Evolutionary conservation across 2,113 vertebrate genomes (phyloP).

Genomic region (human): DNA sequence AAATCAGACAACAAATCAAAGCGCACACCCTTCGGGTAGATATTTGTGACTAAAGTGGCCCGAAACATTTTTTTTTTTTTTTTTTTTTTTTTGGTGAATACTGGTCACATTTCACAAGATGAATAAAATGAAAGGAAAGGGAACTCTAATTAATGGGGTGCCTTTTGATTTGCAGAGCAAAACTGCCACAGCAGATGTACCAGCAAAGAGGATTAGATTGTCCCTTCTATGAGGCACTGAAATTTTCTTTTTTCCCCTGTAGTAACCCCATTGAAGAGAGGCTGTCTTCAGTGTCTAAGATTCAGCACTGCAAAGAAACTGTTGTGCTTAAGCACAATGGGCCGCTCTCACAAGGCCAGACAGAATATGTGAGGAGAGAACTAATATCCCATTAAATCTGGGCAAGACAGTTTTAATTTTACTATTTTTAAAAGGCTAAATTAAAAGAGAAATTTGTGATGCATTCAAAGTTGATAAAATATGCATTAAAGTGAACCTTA

Average conservation of each 20-base stretch:
- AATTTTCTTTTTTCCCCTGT: slow-evolving; percentile 86
- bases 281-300: slow-evolving; percentile 90
- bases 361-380: slow-evolving; percentile 91
- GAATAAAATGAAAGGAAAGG: slow-evolving; percentile 91
- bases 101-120: slow-evolving; percentile 88
- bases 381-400: slow-evolving; percentile 88
- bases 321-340: slow-evolving; percentile 91
- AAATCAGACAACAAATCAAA: slow-evolving; percentile 83
- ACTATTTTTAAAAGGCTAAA: slow-evolving; percentile 80
- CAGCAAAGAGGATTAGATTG: slow-evolving; percentile 95
- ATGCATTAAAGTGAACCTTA: slow-evolving; percentile 78
- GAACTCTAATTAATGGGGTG: slow-evolving; percentile 89
- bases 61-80: slow-evolving; percentile 64
- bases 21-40: slow-evolving; percentile 83
- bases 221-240: slow-evolving; percentile 88
- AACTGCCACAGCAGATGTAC: slow-evolving; percentile 92
- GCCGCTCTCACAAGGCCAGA: slow-evolving; percentile 87
- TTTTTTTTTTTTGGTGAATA: slow-evolving; percentile 80
- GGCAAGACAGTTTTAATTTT: slow-evolving; percentile 71
- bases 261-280: slow-evolving; percentile 90
- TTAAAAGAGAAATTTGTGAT: slow-evolving; percentile 79
- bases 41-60: slow-evolving; percentile 81
- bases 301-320: slow-evolving; percentile 88
- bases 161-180: slow-evolving; percentile 93
- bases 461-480: slow-evolving; percentile 78